These are phyloP conservation scores for Pollimyrus isidori DNA, from an alignment of 2,113 vertebrate species.

Conservation along the genomic window DNA sequence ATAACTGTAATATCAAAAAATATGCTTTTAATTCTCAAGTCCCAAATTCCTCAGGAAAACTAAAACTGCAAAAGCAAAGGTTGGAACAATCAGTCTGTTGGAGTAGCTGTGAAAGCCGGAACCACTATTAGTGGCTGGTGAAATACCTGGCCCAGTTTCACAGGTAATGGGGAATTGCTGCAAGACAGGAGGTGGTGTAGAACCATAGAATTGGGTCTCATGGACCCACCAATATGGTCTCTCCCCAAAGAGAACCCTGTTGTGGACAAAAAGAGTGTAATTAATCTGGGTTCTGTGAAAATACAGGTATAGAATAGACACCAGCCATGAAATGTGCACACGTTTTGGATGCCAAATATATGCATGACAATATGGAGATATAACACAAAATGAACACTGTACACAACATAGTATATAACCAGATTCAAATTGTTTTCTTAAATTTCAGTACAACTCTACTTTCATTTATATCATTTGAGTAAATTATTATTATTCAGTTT, in stretches of 20 bases:
- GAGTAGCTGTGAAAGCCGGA: background rate
- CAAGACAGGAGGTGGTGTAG: slow-evolving; percentile 42
- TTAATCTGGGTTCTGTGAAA: background rate
- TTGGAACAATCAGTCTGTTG: background rate
- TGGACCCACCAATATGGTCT: slow-evolving; percentile 72
- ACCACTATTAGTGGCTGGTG: background rate
- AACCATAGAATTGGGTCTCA: slow-evolving; percentile 62
- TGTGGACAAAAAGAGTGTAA: background rate
- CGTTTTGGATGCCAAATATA: background rate
- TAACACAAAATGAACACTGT: background rate
- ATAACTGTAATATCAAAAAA: background rate
- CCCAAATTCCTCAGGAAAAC: background rate
- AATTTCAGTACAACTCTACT: background rate
- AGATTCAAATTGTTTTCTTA: background rate
- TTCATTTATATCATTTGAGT: background rate
- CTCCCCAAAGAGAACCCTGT: slow-evolving; percentile 65
- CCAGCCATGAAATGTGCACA: background rate
- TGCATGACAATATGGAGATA: background rate
- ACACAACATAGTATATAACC: background rate
- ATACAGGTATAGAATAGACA: background rate
- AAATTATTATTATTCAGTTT: background rate
- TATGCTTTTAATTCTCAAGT: background rate
- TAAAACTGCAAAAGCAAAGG: background rate
- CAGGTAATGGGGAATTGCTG: slow-evolving; percentile 66
- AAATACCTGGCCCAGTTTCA: slow-evolving; percentile 69